Percentiles rank a stretch among this genome's conserved stretches.
phyloP scores from a whole-genome alignment of 1,140 invertebrate genomes.

The Tetramorium parvispinum region DNA sequence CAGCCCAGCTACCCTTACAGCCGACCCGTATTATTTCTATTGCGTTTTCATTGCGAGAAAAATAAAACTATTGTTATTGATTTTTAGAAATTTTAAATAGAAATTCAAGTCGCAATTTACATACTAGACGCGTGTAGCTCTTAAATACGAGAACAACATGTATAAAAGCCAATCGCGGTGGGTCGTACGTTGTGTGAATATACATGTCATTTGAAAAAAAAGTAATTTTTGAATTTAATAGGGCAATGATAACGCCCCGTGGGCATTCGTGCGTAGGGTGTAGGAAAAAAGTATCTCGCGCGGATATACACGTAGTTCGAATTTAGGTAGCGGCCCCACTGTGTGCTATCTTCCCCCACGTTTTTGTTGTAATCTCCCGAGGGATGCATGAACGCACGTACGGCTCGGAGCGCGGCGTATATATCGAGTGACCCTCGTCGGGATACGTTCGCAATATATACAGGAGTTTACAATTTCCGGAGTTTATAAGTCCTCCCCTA shows the following conservation, averaged over 20 bases:
- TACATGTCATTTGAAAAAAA: constrained; percentile 3
- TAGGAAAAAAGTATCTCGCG: constrained; percentile 38
- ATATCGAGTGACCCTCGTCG: constrained; percentile 45
- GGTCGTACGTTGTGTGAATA: background rate
- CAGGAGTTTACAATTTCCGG: constrained; percentile 48
- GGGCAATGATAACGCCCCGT: constrained; percentile 50
- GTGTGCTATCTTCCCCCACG: constrained; percentile 60
- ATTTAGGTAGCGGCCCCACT: constrained; percentile 62
- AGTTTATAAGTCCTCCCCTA: constrained; percentile 48
- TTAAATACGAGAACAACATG: background rate
- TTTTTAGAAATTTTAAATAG: background rate
- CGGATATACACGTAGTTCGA: constrained; percentile 53
- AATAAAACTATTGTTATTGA: background rate
- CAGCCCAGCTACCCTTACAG: background rate
- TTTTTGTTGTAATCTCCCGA: constrained; percentile 70
- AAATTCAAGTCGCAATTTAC: background rate
- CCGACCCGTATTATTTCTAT: background rate
- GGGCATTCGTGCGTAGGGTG: constrained; percentile 50
- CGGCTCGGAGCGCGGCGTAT: constrained; percentile 34
- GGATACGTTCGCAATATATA: constrained; percentile 56
- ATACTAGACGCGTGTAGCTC: background rate
- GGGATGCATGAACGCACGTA: constrained; percentile 59
- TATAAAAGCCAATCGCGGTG: background rate
- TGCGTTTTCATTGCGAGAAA: background rate
- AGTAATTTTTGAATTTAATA: constrained; percentile 65